Base-by-base conservation (phyloP, 2,797 vertebrate genomes). In the Selene dorsalis region DNA sequence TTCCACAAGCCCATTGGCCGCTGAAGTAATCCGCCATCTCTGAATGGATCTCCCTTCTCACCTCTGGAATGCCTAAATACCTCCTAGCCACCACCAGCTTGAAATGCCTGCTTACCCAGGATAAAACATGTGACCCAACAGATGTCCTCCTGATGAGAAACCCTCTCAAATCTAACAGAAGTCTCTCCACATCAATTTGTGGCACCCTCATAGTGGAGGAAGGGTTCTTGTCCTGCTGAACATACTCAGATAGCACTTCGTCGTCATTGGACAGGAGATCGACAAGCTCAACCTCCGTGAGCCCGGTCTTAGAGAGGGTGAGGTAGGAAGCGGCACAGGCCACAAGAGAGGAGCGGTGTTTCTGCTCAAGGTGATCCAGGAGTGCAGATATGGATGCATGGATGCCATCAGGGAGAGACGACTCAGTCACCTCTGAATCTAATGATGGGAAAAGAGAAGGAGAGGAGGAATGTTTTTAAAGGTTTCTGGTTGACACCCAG, bases 51-150 rank as follows among this genome's bases (percentile, higher is more conserved):
- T 87, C 78, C 35, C 39, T 76, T 60, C 80, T 85, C 9, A 9
- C 55, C 50, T 90, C 87, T 26, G 24, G 9, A 43, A 73, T 61
- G 17, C 58, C 43, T 26, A 96, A 85, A 87, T 94, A 96, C 66
- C 79, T 90, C 69, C 91, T 94, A 3, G 50, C 35, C 39, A 93
- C 80, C 1, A 95, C 93, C 45, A 94, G 75, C n/a, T 82, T 77
- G 60, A 96, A 96, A 88, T 95, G 93, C 62, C 94, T 89, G 90
- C 90, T 94, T 53, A 87, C 84, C 95, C 95, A 96, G 75, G 79
- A 88, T 73, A 96, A 75, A 69, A 95, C 89, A n/a, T 28, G 55
- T 0, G 56, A 84, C n/a, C 93, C 91, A 1, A 71, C 79, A 28
- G 91, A 77, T 2, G 79, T 87, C 74, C 90, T 91, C 26, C 39